Conservation (phyloP, 1,140 invertebrate species). For the Drosophila pallidifrons region DNA sequence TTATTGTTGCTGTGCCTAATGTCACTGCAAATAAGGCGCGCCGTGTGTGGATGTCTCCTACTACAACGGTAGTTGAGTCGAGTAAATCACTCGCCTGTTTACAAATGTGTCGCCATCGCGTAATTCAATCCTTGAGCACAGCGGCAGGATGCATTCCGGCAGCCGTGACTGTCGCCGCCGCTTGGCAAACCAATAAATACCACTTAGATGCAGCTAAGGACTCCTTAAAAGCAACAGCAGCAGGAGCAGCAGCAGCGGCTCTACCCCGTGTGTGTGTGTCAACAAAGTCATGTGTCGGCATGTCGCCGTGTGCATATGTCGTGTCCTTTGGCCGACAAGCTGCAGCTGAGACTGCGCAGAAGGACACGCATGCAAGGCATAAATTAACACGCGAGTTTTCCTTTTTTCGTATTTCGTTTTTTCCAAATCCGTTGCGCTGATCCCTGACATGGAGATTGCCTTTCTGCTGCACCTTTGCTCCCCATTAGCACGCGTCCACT, state of each 20-base stretch:
- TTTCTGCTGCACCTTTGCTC: conserved; percentile 72
- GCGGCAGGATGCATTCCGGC: conserved; percentile 71
- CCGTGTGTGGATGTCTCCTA: conserved; percentile 27
- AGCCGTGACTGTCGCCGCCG: conserved; percentile 65
- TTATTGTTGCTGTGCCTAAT: conserved; percentile 56
- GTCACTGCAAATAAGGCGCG: conserved; percentile 76
- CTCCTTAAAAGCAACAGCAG: conserved; percentile 21
- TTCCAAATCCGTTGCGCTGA: conserved; percentile 46
- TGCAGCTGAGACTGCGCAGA: conserved; percentile 70
- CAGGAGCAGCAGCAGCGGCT: conserved; percentile 6
- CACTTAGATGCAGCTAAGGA: conserved; percentile 66
- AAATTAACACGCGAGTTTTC: conserved; percentile 60
- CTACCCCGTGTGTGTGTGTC: conserved; percentile 54
- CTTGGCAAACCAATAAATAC: conserved; percentile 82
- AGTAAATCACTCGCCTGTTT: conserved; percentile 74
- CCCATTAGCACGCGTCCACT: conserved; percentile 80
- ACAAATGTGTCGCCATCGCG: conserved; percentile 80
- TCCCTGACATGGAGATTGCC: conserved; percentile 46
- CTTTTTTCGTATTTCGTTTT: conserved; percentile 3
- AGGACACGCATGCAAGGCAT: conserved; percentile 66
- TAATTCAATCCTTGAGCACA: conserved; percentile 73
- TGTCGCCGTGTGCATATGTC: conserved; percentile 68
- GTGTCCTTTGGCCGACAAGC: conserved; percentile 69
- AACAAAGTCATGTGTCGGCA: conserved; percentile 77
- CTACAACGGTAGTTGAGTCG: conserved; percentile 60